Percentiles rank a stretch among this genome's conserved stretches.
Conservation (phyloP, 2,113 vertebrate species). For the Emydura subglobosa region DNA sequence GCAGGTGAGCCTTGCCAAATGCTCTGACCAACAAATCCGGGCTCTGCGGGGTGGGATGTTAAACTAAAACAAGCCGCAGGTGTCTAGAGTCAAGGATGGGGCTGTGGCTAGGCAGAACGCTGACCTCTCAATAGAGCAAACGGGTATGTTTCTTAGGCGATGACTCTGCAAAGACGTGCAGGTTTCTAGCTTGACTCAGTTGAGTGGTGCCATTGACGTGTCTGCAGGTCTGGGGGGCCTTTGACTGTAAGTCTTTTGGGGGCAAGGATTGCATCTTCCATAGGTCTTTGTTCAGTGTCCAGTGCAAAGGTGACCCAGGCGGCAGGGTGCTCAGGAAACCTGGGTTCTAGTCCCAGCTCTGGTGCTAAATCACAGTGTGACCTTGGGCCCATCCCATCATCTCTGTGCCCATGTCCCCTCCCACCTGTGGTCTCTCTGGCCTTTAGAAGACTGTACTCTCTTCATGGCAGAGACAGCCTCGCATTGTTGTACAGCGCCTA, state of each 20-base stretch:
- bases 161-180: neutral
- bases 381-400: neutral
- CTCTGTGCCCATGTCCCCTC: neutral
- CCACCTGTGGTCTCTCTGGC: neutral
- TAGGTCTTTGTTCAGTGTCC: neutral
- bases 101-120: accelerated
- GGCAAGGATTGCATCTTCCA: neutral
- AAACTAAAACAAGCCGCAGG: neutral
- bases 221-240: neutral
- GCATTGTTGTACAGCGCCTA: neutral
- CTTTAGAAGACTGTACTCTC: neutral
- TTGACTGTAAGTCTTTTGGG: neutral
- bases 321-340: neutral
- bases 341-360: neutral
- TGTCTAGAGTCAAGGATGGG: neutral
- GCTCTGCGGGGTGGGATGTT: accelerated
- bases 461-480: neutral
- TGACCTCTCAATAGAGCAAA: neutral
- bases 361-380: neutral
- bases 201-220: neutral
- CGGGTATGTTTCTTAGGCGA: neutral
- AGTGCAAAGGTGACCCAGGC: neutral
- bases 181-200: neutral
- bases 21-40: neutral
- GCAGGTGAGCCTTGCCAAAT: neutral